These are phyloP conservation scores for Xenops minutus DNA, from an alignment of 2,797 vertebrate genomes.

Conservation along the genomic window DNA sequence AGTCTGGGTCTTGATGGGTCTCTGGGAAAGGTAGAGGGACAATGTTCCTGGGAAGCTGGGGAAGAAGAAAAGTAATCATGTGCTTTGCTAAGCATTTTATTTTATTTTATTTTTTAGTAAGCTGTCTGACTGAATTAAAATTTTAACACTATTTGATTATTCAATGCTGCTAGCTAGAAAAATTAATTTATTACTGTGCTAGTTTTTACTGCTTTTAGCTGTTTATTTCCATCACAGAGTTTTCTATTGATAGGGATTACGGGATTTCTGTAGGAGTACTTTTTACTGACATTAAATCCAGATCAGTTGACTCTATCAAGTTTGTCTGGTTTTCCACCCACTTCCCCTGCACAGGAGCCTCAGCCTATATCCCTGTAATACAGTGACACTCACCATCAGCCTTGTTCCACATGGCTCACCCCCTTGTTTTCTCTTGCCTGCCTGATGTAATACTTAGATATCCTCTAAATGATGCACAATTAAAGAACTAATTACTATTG, in stretches of 20 bases:
- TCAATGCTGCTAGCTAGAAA: background rate
- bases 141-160: background rate
- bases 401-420: background rate
- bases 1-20: background rate
- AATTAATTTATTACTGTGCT: background rate
- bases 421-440: background rate
- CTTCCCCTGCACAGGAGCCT: background rate
- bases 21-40: background rate
- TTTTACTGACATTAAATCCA: background rate
- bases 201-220: background rate
- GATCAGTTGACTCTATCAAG: background rate
- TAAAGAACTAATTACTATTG: background rate
- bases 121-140: background rate
- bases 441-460: background rate
- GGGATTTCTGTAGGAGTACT: background rate
- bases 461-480: background rate
- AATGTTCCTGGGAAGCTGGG: background rate
- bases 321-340: background rate
- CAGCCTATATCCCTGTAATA: background rate
- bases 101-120: background rate
- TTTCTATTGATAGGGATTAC: background rate
- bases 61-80: background rate
- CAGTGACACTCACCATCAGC: fast-evolving
- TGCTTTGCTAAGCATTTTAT: background rate
- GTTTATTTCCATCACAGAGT: background rate